Evolutionary conservation across 2,888 invertebrate genomes (phyloP).

Genomic region (Neelides folsomi): DNA sequence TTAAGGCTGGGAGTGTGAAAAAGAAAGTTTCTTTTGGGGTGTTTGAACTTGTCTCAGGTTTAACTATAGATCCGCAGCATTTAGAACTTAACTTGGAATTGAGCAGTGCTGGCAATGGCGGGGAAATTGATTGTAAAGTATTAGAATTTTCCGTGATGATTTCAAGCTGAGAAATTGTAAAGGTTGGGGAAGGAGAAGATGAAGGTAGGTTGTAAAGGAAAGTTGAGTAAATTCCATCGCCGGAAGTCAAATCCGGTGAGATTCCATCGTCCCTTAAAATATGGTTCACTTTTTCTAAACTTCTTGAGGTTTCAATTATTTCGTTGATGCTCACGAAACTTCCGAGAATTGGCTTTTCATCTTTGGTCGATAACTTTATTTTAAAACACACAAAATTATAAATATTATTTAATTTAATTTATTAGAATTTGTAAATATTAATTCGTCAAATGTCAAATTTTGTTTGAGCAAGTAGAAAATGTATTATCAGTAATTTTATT

Average conservation of each 20-base stretch:
- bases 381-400: too few relatives aligned
- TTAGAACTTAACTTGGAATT: constrained; percentile 10
- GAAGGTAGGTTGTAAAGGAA: constrained; percentile 15
- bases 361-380: too few relatives aligned
- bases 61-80: constrained; percentile 18
- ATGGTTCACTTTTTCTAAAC: too few relatives aligned
- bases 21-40: background rate
- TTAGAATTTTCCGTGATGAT: constrained; percentile 9
- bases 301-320: too few relatives aligned
- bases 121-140: background rate
- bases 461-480: too few relatives aligned
- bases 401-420: too few relatives aligned
- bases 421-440: too few relatives aligned
- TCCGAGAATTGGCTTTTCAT: too few relatives aligned
- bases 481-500: too few relatives aligned
- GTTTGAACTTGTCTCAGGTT: background rate
- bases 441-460: too few relatives aligned
- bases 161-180: constrained; percentile 12
- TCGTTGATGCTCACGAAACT: too few relatives aligned
- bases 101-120: constrained; percentile 9
- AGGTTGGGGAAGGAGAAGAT: constrained; percentile 7
- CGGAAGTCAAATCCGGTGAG: constrained; percentile 21
- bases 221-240: constrained; percentile 27
- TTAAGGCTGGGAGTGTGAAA: background rate
- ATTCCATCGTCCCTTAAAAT: constrained; percentile 16